Conservation (phyloP, 2,113 vertebrate genomes). For the Trochalopteron elliotii region DNA sequence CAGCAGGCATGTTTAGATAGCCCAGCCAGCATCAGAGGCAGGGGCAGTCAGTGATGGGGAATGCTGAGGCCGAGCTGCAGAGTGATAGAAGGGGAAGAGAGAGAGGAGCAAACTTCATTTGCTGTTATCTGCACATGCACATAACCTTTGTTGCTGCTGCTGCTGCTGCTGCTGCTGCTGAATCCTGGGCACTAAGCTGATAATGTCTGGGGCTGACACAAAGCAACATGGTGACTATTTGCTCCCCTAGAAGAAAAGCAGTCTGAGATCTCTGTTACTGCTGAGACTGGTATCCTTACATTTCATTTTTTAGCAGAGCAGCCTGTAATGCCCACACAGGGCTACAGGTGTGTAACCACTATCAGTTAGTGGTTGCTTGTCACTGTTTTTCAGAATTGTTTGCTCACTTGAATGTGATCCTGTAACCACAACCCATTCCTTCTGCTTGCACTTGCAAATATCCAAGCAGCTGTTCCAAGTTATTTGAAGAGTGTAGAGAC, state of each 20-base stretch:
- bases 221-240: neutral
- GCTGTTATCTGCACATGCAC: neutral
- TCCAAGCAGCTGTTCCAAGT: conserved; percentile 8
- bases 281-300: neutral
- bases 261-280: neutral
- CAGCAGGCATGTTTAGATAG: neutral
- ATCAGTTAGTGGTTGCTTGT: neutral
- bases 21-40: neutral
- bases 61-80: neutral
- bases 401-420: neutral
- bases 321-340: neutral
- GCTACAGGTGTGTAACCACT: neutral
- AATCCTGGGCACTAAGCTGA: neutral
- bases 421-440: neutral
- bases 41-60: neutral
- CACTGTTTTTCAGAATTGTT: neutral
- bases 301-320: neutral
- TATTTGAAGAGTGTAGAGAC: neutral
- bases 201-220: neutral
- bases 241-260: neutral
- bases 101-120: neutral
- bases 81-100: neutral
- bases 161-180: neutral
- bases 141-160: neutral
- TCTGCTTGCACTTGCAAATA: neutral